Evolutionary conservation across 1,140 invertebrate species (phyloP), one percentile per base, ranked within the genome.

Genomic region (Lasioglossum baleicum): DNA sequence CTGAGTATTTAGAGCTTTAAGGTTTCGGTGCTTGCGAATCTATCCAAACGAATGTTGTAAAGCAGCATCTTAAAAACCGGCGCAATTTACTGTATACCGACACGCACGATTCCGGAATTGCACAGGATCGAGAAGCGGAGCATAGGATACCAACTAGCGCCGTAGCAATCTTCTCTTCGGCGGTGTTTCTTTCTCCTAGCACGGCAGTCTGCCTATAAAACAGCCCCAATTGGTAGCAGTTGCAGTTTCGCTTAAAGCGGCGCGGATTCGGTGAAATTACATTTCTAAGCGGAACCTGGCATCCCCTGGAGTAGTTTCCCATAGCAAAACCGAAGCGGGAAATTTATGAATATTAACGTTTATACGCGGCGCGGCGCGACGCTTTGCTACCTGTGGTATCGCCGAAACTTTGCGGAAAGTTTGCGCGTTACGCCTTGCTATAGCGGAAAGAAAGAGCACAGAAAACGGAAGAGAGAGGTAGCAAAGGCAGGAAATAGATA

Each of bases 341-440:
- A 83, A 83, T 83, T 83, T 78, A 83, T 72, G 82, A 66, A 81
- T 82, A 82, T 82, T 75, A 82, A 70, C 66, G 56, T 56, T 65
- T 65, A 66, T 75, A 7, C 11, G 15, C 35, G 35, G 31, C 31
- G 13, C 48, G 22, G 15, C 58, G 69, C 56, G 35, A 17, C 56
- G 56, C 51, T 20, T 20, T 7, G 56, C 48, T 40, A 44, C n/a
- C 31, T 51, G 80, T 51, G 74, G 44, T 78, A 63, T 53, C 66
- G 51, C 26, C 56, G 66, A 61, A 75, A 74, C 42, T 68, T 66
- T 8, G 53, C 51, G 20, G n/a, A 10, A 79, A 76, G 66, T 75
- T 80, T 31, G 31, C 7, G 20, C 13, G 17, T 4, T 0, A 51
- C 44, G 51, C 13, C 1, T 35, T 35, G 35, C 3, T 35, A 35